Evolutionary conservation across 1,140 invertebrate genomes (phyloP).

Genomic region (Teleogryllus occipitalis): DNA sequence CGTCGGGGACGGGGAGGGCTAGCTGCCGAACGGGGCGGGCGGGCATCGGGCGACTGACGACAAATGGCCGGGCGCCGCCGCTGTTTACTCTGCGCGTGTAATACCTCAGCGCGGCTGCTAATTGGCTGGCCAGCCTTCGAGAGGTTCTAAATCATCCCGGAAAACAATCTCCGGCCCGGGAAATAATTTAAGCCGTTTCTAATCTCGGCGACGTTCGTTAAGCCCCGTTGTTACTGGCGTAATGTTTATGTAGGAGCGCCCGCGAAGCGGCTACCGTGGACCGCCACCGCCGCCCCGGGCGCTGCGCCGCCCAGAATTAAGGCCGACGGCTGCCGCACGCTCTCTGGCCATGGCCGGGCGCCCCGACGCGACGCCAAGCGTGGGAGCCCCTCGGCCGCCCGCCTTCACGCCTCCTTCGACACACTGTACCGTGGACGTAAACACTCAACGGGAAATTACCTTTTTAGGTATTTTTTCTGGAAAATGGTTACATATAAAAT

Average conservation of each 20-base stretch:
- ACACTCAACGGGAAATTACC: no score
- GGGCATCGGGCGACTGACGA: no score
- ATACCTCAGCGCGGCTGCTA: not conserved
- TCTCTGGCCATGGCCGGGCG: not conserved
- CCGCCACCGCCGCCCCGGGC: no score
- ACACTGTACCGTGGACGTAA: no score
- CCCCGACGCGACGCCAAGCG: no score
- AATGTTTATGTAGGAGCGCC: not conserved
- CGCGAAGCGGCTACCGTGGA: not conserved
- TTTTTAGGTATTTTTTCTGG: no score
- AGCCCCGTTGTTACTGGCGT: not conserved
- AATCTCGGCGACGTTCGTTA: constrained; percentile 3
- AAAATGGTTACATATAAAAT: no score
- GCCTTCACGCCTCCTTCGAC: no score
- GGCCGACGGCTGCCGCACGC: not conserved
- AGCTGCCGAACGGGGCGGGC: no score
- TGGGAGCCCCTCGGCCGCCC: no score
- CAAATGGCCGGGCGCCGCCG: no score
- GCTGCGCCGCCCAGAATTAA: not conserved
- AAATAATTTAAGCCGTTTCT: constrained; percentile 5
- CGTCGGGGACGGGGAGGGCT: no score
- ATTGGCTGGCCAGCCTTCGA: constrained; percentile 2
- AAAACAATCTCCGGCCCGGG: not conserved
- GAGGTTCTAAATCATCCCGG: not conserved
- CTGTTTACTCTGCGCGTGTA: not conserved